Conservation (phyloP, 2,797 vertebrate species). For the Notolabrus celidotus region DNA sequence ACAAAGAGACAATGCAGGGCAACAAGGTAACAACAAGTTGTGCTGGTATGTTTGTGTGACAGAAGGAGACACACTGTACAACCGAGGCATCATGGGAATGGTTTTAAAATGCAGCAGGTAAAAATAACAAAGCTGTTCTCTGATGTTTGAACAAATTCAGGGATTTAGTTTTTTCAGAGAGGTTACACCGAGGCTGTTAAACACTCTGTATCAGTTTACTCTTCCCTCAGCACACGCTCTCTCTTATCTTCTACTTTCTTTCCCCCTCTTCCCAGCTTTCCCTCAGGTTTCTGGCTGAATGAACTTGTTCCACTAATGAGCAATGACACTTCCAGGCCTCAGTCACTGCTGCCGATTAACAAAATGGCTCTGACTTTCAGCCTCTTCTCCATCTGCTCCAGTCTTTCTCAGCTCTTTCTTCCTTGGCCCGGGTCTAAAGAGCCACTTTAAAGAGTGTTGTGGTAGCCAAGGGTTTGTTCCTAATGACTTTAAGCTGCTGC, state of each 20-base stretch:
- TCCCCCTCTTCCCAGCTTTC: slow-evolving; percentile 37
- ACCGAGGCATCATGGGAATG: slow-evolving; percentile 24
- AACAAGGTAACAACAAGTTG: background rate
- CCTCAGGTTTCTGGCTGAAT: slow-evolving; percentile 65
- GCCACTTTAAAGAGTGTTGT: slow-evolving; percentile 16
- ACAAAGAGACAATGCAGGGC: background rate
- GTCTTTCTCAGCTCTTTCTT: slow-evolving; percentile 51
- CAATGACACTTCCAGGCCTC: slow-evolving; percentile 76
- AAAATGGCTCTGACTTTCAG: slow-evolving; percentile 66
- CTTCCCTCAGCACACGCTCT: slow-evolving; percentile 9
- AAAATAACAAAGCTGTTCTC: slow-evolving; percentile 32
- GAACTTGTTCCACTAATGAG: slow-evolving; percentile 78
- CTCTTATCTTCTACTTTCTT: slow-evolving; percentile 47
- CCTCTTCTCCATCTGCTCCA: slow-evolving; percentile 54
- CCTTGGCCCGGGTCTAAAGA: slow-evolving; percentile 27
- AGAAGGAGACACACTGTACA: background rate
- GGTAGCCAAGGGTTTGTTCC: slow-evolving; percentile 47
- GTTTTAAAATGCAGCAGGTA: slow-evolving; percentile 21
- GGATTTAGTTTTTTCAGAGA: slow-evolving; percentile 37
- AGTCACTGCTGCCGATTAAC: slow-evolving; percentile 66
- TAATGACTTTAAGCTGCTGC: slow-evolving; percentile 54
- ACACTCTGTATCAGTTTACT: slow-evolving; percentile 39
- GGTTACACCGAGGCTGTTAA: slow-evolving; percentile 35
- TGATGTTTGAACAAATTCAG: slow-evolving; percentile 40
- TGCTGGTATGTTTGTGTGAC: background rate